phyloP scores from a whole-genome alignment of 2,888 invertebrate genomes.

The Pollenia labialis region DNA sequence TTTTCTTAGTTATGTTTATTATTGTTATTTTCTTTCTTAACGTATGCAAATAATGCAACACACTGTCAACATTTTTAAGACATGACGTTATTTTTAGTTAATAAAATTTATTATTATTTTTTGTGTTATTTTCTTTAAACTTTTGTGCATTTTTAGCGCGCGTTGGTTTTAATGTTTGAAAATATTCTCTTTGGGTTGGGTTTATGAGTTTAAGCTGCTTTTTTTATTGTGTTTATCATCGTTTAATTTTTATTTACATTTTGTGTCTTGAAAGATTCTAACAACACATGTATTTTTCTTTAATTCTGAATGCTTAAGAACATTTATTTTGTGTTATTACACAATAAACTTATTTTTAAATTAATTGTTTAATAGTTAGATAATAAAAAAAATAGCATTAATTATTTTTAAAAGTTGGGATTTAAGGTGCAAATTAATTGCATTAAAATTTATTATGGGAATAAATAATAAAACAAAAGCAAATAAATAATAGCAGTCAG shows the following conservation, averaged over 20 bases:
- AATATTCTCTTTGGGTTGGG: too few relatives aligned
- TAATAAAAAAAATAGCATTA: slow-evolving; percentile 15
- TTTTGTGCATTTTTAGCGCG: slow-evolving; percentile 30
- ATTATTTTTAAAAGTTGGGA: not conserved
- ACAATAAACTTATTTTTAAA: slow-evolving; percentile 48
- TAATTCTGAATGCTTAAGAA: not conserved
- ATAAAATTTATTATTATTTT: slow-evolving; percentile 18
- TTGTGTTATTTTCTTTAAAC: slow-evolving; percentile 3
- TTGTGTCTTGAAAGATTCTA: slow-evolving; percentile 1
- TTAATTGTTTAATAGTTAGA: slow-evolving; percentile 29
- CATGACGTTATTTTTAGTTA: slow-evolving; percentile 50
- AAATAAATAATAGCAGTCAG: slow-evolving; percentile 22
- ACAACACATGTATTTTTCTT: slow-evolving; percentile 3
- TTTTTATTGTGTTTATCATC: not conserved
- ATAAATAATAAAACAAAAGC: not conserved
- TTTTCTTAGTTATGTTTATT: not conserved
- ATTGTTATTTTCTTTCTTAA: not conserved
- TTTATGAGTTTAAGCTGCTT: too few relatives aligned
- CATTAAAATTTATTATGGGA: slow-evolving; percentile 9
- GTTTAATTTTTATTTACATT: too few relatives aligned
- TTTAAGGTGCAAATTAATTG: slow-evolving; percentile 23
- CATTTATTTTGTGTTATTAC: slow-evolving; percentile 13
- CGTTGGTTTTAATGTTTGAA: slow-evolving; percentile 22
- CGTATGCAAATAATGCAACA: slow-evolving; percentile 57
- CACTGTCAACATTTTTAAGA: slow-evolving; percentile 40